Evolutionary conservation across 2,888 invertebrate species (phyloP), one percentile per base, ranked within the genome.

Genomic region (Drosophila affinis): DNA sequence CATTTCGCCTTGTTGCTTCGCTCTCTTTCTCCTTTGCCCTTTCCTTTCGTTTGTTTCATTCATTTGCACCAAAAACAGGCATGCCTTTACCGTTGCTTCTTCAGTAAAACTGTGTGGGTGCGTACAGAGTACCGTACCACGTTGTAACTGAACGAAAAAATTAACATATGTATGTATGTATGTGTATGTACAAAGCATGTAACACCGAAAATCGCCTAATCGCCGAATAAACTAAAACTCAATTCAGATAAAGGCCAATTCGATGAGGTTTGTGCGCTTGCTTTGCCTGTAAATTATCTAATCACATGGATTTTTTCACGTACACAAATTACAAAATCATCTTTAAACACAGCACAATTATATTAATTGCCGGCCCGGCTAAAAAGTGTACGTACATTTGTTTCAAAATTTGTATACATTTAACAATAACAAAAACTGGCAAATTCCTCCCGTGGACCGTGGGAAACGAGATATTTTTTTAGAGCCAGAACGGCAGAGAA

Each of bases 221-320:
- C 57, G 47, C 29, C 45, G 32, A 58, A 70, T 24, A 71, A 44
- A 44, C 52, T 53, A 58, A 70, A 45, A 45, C 69, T 34, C 48
- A 12, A 3, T 44, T 58, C 9, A 70, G 59, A 69, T 58, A 59
- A 46, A 44, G 32, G n/a, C 47, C 48, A 34, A 47, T 46, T 55
- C 72, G 63, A 63, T 72, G 49, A 0, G 14, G 39, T n/a, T 39
- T 39, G 39, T 14, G 39, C 39, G 27, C 27, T 58, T 44, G 47
- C 52, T 47, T 52, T 71, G 14, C 45, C 51, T 60, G 39, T 48
- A 75, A 85, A 87, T 83, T 83, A 83, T 85, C 87, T 83, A 83
- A 83, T 85, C 77, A 72, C 62, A 73, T 60, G 64, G 58, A 72
- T 72, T 72, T 62, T 72, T 72, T 63, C 64, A 29, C 45, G 54